Evolutionary conservation across 2,113 vertebrate genomes (phyloP), one percentile per base, ranked within the genome.

Genomic region (Coturnix japonica): DNA sequence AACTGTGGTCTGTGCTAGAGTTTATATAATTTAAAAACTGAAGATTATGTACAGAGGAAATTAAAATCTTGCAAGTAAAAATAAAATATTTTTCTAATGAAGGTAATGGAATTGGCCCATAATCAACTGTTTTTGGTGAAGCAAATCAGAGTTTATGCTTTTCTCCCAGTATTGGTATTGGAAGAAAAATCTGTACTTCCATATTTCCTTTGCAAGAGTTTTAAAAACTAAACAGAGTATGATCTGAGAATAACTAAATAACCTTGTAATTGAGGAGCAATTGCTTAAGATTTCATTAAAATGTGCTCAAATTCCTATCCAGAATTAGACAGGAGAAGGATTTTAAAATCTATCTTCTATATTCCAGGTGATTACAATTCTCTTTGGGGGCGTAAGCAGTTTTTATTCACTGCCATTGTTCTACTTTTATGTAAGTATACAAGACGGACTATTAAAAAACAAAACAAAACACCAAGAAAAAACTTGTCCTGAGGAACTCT

Each of bases 211-310:
- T 57, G 15, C 6, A 8, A 61, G n/a, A 46, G 2, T 81, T 79
- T 71, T 79, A 44, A 78, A 49, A 81, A 21, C 74, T 66, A 86
- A 7, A 33, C 7, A 79, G 7, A 2, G 7, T 83, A 63, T 77
- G 4, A 41, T 71, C 16, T n/a, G 49, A 49, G 22, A 73, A 35
- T 54, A 70, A 90, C 56, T 80, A 77, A 80, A 73, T 26, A 86
- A 23, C 9, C 31, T 81, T 83, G 21, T 74, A 6, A 49, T 59
- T 57, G 18, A 70, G 23, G 51, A 53, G 22, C 57, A 81, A 76
- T 82, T 90, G 39, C 61, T 84, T 49, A 77, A 74, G 13, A 7
- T 74, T 86, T 59, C 10, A 70, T 20, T 69, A 87, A 51, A 63
- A 39, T 28, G 37, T 39, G 30, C 5, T 87, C 8, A 44, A 30